Evolutionary conservation across 1,140 invertebrate genomes (phyloP), one percentile per base, ranked within the genome.

Genomic region (Brachionus plicatilis): DNA sequence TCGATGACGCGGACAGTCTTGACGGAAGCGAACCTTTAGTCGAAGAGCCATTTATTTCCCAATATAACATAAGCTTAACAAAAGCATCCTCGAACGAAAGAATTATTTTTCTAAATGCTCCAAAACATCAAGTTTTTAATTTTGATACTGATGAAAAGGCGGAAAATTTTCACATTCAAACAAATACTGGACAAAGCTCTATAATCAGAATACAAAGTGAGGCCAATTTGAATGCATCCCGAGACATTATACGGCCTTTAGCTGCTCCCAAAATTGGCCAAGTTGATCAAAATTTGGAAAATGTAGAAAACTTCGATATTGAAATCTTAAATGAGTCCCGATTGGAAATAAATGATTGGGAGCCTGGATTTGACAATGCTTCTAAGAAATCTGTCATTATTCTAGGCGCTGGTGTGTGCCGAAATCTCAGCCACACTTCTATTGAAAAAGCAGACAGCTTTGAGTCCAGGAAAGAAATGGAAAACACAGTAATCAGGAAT

Each of bases 371-470:
- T 1, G 68, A 72, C n/a, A 41, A 41, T 43, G 68, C 41, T 14
- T 17, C 6, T 11, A 47, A 11, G 9, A 72, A 72, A 3, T 43
- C 17, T 72, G 68, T 72, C 9, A 76, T 50, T 50, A 12, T 76
- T 9, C 29, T 50, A 3, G 47, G 47, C 14, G 72, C 72, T 27
- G 43, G 43, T 76, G 27, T 27, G 12, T 76, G 24, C 11, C n/a
- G 27, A 47, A 50, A 27, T 76, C 3, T 50, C 6, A 76, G 72
- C 50, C 43, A 76, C 11, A 37, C 70, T 45, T 43, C 4, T 50
- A 50, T 76, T 27, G 72, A 76, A 76, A 47, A 47, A 50, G 41
- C 43, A 9, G 72, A 76, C 8, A 76, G 72, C 47, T 76, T 76
- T 76, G 45, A 76, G 24, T 29, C 41, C 2, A 50, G 27, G 4